Conservation (phyloP, 2,888 invertebrate genomes). For the Hydrotaea cyrtoneurina region DNA sequence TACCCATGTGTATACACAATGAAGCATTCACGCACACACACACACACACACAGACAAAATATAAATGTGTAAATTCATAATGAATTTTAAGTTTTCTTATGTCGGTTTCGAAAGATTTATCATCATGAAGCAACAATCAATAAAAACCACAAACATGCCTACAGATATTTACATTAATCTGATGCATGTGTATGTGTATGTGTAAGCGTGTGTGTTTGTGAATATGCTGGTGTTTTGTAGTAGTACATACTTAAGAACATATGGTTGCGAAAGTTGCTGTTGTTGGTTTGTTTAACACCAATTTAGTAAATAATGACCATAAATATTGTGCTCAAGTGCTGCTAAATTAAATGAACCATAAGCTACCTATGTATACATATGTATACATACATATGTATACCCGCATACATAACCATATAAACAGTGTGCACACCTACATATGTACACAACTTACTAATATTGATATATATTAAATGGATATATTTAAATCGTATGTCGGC, state of each 20-base stretch:
- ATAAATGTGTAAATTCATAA: not conserved
- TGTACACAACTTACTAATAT: constrained; percentile 19
- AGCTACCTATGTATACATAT: not conserved
- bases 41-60: constrained; percentile 17
- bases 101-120: constrained; percentile 45
- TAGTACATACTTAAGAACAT: constrained; percentile 1
- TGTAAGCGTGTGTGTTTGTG: no score
- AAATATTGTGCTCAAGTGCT: constrained; percentile 34
- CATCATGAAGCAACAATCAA: constrained; percentile 53
- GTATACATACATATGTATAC: not conserved
- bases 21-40: not conserved
- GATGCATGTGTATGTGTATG: not conserved
- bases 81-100: constrained; percentile 22
- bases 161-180: constrained; percentile 4
- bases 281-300: constrained; percentile 18
- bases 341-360: constrained; percentile 51
- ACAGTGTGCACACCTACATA: not conserved
- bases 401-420: not conserved
- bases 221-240: not conserved
- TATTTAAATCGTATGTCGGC: constrained; percentile 14
- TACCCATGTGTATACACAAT: constrained; percentile 41
- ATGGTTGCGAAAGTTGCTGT: constrained; percentile 10
- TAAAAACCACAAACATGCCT: constrained; percentile 46
- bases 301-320: constrained; percentile 38
- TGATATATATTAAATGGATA: constrained; percentile 38